A percentile compares a stretch with the other conserved stretches of the same genome.
Evolutionary conservation across 2,113 vertebrate genomes (phyloP).

Genomic region (Thalassarche chlororhynchos): DNA sequence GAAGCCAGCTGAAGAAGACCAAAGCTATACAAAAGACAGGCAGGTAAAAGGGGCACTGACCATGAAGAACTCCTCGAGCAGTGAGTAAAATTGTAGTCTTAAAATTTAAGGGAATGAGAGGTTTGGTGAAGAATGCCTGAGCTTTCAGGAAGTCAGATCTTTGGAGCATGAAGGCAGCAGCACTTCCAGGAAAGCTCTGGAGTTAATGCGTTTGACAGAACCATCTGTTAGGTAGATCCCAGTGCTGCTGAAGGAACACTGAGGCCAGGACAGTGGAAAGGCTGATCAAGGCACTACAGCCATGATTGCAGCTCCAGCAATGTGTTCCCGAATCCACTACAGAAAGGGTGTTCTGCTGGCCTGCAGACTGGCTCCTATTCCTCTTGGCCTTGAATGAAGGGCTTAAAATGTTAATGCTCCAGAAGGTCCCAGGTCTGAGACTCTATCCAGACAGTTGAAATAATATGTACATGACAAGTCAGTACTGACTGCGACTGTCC

Average conservation of each 20-base stretch:
- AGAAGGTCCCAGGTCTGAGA: neutral
- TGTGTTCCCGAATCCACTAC: neutral
- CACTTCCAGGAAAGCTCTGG: neutral
- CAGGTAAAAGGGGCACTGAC: neutral
- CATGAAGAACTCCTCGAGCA: neutral
- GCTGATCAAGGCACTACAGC: neutral
- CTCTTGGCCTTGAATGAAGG: neutral
- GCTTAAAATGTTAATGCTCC: neutral
- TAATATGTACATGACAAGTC: neutral
- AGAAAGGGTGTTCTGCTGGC: neutral
- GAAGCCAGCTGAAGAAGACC: neutral
- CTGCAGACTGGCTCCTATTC: neutral
- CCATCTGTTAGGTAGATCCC: neutral
- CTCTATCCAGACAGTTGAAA: neutral
- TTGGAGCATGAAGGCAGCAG: neutral
- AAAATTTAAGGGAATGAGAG: neutral
- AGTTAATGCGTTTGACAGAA: neutral
- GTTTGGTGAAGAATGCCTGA: neutral
- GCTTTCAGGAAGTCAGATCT: neutral
- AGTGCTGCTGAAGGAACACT: neutral
- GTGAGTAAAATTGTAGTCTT: neutral
- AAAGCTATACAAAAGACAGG: neutral
- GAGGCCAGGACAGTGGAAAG: neutral
- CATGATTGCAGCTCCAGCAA: neutral
- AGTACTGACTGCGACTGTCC: neutral